Evolutionary conservation across 2,888 invertebrate species (phyloP).

Genomic region (Sisyra nigra): DNA sequence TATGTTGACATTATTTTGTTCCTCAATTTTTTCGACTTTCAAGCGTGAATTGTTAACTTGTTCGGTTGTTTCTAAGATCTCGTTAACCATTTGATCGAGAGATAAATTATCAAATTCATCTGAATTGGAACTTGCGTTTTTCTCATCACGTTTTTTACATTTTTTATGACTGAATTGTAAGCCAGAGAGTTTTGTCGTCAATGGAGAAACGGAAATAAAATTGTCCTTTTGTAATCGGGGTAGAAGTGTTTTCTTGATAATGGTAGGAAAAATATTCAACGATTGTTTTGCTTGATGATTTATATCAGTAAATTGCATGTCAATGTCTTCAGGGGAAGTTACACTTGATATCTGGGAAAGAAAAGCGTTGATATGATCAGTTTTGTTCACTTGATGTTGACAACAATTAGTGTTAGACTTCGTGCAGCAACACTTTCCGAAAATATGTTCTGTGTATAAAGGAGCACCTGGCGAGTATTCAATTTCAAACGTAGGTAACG

Average conservation of each 20-base stretch:
- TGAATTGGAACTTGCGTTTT: conserved; percentile 23
- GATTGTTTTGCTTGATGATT: conserved; percentile 7
- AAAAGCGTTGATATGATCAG: conserved; percentile 23
- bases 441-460: no score
- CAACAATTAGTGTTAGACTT: no score
- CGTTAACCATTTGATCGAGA: conserved; percentile 43
- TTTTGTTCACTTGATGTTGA: conserved; percentile 11
- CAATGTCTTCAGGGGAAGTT: conserved; percentile 19
- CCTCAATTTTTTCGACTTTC: conserved; percentile 19
- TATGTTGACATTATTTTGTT: conserved; percentile 20
- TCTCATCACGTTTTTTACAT: conserved; percentile 19
- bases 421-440: no score
- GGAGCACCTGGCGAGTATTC: conserved; percentile 30
- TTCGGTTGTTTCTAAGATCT: conserved; percentile 39
- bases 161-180: conserved; percentile 37
- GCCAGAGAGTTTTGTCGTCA: conserved; percentile 40
- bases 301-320: conserved; percentile 14
- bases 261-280: neutral
- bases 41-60: conserved; percentile 16
- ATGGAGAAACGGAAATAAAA: conserved; percentile 33
- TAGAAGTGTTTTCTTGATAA: no score
- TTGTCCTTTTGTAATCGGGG: neutral
- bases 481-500: conserved; percentile 35
- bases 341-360: conserved; percentile 21
- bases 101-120: conserved; percentile 36